Evolutionary conservation across 35 echinoderm and acorn worm genomes (phyloP).

Genomic region (Strongylocentrotus purpuratus): DNA sequence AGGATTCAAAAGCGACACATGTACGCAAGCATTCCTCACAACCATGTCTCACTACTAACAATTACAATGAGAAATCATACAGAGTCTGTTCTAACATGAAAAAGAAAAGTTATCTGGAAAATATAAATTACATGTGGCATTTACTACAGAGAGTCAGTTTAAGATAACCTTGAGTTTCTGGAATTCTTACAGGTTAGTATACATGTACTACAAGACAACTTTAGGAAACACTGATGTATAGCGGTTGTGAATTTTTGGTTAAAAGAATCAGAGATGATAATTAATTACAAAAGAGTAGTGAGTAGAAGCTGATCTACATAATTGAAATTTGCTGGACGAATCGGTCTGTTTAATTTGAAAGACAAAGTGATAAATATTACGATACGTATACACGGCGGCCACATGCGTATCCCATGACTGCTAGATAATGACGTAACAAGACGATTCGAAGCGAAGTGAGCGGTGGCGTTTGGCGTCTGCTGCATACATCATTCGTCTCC

Average conservation of each 20-base stretch:
- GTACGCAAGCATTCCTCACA: no score
- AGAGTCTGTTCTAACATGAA: no score
- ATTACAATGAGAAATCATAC: no score
- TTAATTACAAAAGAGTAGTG: background rate
- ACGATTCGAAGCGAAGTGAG: background rate
- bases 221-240: background rate
- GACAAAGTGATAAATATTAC: conserved; percentile 13
- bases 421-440: background rate
- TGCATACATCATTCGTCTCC: conserved; percentile 9
- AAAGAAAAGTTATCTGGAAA: no score
- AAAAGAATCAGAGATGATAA: background rate
- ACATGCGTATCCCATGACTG: background rate
- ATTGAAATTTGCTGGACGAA: background rate
- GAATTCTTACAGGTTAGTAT: background rate
- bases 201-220: no score
- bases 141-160: background rate
- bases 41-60: no score
- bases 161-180: background rate
- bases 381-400: background rate
- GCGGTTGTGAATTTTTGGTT: background rate
- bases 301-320: background rate
- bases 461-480: background rate
- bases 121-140: no score
- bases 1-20: no score
- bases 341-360: background rate